Conservation (phyloP, 2,797 vertebrate species). For the Falco columbarius region DNA sequence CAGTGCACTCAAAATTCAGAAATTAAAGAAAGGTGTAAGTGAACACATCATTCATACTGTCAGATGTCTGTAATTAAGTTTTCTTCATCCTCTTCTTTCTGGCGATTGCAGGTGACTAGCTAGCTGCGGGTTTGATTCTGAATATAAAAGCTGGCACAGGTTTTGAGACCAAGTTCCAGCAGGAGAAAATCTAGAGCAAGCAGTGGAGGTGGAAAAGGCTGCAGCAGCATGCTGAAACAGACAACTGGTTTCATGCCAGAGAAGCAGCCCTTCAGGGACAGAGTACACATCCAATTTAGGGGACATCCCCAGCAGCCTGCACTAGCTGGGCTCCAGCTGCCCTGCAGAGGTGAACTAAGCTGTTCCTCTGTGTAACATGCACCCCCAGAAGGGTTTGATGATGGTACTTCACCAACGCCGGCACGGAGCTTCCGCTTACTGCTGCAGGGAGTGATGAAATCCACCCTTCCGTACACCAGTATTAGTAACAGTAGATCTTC, state of each 20-base stretch:
- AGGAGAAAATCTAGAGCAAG: background rate
- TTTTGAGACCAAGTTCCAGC: background rate
- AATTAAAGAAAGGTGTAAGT: background rate
- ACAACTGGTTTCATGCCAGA: background rate
- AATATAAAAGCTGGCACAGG: background rate
- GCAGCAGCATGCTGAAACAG: background rate
- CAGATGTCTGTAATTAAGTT: background rate
- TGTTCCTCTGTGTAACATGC: background rate
- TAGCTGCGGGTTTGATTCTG: background rate
- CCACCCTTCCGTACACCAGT: background rate
- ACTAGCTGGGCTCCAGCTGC: background rate
- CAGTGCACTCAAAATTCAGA: background rate
- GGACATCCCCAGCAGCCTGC: background rate
- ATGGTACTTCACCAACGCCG: background rate
- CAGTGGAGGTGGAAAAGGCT: background rate
- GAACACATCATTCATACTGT: background rate
- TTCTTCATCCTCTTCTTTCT: background rate
- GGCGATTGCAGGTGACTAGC: background rate
- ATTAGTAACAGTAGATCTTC: background rate
- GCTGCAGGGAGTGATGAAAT: background rate
- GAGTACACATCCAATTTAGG: background rate
- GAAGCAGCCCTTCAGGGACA: background rate
- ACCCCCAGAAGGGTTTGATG: background rate
- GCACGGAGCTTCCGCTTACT: background rate
- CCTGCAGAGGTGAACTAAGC: background rate